Base-by-base conservation (phyloP, 2,888 invertebrate genomes). In the Octonoba sinensis region DNA sequence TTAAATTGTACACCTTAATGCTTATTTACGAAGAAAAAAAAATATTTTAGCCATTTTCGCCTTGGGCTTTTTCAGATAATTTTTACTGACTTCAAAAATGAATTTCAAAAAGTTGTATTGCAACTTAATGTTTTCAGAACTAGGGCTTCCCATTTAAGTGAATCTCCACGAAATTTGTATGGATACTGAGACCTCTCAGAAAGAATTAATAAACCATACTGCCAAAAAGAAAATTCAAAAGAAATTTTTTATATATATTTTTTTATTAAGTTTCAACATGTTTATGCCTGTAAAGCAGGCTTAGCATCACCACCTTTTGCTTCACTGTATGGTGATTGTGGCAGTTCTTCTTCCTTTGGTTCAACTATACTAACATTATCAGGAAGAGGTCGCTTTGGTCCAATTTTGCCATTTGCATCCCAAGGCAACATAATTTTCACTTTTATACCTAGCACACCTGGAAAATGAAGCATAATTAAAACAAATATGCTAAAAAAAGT, bases 351-450 rank as follows among this genome's bases (percentile, higher is more conserved):
- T 87, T 99, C 97, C 90, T 98, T 98, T 77, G 99, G 99, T 90
- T 99, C 98, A 81, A 95, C 94, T 86, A 99, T 98, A 87, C 94
- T 93, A 85, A 99, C 97, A 90, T 97, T 95, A 90, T 99, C 99
- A 66, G 99, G 99, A 88, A 99, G 92, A 6, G 98, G 98, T 89
- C 94, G 94, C 92, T 97, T 97, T 85, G 99, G 99, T 72, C 99
- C 99, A 87, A 93, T 95, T 91, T 99, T 98, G 90, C 99, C 99
- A 89, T 93, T 93, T 84, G 96, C 94, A 91, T 99, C 99, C 93
- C 96, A 97, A 57, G 98, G 98, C 90, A 99, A 93, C 99, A 99
- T 99, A 90, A 99, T 99, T 90, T 99, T 99, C 0, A 97, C 95
- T 91, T 95, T 93, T 85, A 92, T 92, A 73, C 93, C 93, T 86